phyloP scores from a whole-genome alignment of 2,113 vertebrate genomes.

The Eulemur rufifrons region DNA sequence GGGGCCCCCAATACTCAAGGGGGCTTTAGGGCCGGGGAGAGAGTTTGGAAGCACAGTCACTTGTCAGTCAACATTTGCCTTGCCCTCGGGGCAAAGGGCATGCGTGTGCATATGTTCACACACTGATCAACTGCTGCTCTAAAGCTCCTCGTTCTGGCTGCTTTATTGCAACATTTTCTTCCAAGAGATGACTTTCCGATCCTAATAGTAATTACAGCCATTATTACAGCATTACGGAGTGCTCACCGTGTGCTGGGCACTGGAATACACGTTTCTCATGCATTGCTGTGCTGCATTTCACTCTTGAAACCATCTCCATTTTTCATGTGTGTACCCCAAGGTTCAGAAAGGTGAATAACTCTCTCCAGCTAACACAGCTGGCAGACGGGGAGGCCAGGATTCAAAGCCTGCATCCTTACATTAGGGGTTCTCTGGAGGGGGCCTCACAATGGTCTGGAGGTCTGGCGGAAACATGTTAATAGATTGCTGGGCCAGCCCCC shows the following conservation, averaged over 20 bases:
- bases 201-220: not conserved
- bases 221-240: not conserved
- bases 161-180: not conserved
- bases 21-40: not conserved
- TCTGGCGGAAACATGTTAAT: too few relatives aligned
- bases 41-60: not conserved
- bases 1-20: not conserved
- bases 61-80: not conserved
- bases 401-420: not conserved
- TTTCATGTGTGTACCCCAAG: not conserved
- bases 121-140: not conserved
- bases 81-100: not conserved
- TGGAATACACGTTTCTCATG: not conserved
- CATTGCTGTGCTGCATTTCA: not conserved
- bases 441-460: not conserved
- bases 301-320: not conserved
- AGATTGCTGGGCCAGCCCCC: not conserved
- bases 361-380: not conserved
- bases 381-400: not conserved
- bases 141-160: not conserved
- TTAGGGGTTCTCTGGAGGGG: not conserved
- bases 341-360: not conserved
- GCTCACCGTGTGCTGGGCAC: not conserved
- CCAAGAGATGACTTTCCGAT: too few relatives aligned
- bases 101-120: not conserved